Base-by-base conservation (phyloP, 2,888 invertebrate species). In the Mycalesis mineus region DNA sequence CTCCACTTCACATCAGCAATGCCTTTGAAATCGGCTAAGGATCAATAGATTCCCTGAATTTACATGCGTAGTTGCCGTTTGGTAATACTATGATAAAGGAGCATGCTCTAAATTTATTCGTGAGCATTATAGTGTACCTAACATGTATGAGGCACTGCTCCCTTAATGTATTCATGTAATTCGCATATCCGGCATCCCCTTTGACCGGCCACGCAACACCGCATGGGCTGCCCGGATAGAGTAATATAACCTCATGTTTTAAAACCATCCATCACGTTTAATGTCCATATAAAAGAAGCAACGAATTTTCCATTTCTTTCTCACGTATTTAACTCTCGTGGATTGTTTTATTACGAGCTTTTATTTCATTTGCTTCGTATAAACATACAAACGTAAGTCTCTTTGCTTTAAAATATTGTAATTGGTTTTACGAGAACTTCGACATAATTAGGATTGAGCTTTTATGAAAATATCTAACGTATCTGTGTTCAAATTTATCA, bases 101-200 rank as follows among this genome's bases (percentile, higher is more conserved):
- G 79, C 84, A 83, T 78, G 78, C 75, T 82, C 82, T 78, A 86
- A 88, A 89, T 88, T 82, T 88, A 87, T 88, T 84, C 86, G 84
- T 85, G 81, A 84, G 82, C 85, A 89, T 88, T 87, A 88, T 88
- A 82, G 78, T 84, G 82, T 84, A 83, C 66, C 67, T 67, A 68
- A 84, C 86, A 82, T 85, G 81, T 83, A 86, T 77, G 80, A 81
- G 82, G 83, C 78, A 79, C 77, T 82, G 74, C 82, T 82, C 82
- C 85, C 84, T 84, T 89, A 89, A 89, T 88, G 86, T 89, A 89
- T 89, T 89, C 89, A 88, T 88, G 88, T 88, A 88, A 89, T 88
- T 88, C 89, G 84, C 88, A 85, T 88, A 84, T 82, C 86, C 82
- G 86, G 83, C 80, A 85, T 88, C 88, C 88, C 88, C 88, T 89